These are phyloP conservation scores for Vireo griseus DNA, from an alignment of 2,797 vertebrate genomes.

Conservation along the genomic window DNA sequence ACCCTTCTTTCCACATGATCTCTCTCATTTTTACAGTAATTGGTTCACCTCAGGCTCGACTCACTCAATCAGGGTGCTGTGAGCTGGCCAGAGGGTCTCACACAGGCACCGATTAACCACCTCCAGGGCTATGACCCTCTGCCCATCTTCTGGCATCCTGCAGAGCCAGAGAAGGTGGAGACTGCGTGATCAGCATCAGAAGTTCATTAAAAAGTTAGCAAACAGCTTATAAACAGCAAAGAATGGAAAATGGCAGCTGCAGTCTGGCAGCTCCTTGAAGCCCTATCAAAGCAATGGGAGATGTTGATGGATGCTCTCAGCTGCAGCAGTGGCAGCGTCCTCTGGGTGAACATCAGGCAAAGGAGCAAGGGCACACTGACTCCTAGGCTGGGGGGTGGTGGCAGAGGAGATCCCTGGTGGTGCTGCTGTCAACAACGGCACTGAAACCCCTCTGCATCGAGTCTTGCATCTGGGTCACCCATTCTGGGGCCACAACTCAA, in stretches of 20 bases:
- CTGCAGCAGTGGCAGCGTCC: fast-evolving
- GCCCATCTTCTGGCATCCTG: neutral
- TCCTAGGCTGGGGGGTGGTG: neutral
- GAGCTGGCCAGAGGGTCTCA: neutral
- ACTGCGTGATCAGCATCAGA: neutral
- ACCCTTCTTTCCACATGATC: neutral
- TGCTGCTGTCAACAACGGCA: neutral
- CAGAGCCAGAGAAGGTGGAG: neutral
- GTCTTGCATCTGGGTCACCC: fast-evolving
- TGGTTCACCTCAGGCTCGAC: neutral
- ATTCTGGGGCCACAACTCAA: fast-evolving
- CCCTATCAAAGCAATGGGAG: neutral
- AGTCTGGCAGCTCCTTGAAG: neutral
- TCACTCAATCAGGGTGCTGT: neutral
- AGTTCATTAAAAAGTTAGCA: neutral
- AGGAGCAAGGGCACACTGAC: neutral
- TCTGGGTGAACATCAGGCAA: neutral
- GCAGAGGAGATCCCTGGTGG: neutral
- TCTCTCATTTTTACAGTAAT: slow-evolving; percentile 13
- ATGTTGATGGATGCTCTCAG: neutral
- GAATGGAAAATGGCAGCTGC: neutral
- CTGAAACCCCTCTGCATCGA: neutral
- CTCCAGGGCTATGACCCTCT: neutral
- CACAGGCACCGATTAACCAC: neutral
- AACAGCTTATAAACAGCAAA: neutral